Base-by-base conservation (phyloP, 2,888 invertebrate genomes). In the Drosophila nr. fundita region DNA sequence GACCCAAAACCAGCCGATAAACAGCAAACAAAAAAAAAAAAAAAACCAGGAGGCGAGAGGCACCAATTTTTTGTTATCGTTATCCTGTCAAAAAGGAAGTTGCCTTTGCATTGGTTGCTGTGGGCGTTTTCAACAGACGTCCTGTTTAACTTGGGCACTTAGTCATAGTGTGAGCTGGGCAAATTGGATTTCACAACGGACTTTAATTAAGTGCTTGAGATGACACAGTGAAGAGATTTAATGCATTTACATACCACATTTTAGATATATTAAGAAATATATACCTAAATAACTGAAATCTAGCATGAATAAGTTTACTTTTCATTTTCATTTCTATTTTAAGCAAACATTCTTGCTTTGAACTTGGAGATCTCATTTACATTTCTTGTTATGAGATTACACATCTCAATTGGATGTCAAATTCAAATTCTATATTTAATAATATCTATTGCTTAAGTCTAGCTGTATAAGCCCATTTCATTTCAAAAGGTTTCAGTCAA, bases 61-160 rank as follows among this genome's bases (percentile, higher is more conserved):
- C 15, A 49, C 29, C 42, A 53, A 50, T 55, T 68, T 60, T 2
- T 52, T 62, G 36, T 49, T 48, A 24, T 62, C 18, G 29, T 61
- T 68, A 34, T 66, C 62, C 61, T 53, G 63, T 64, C 55, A 36
- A 81, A 63, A 63, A 57, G 82, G 73, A 84, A 79, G 70, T 73
- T 60, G 18, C 34, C 30, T 48, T 54, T 36, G 36, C 40, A 5
- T 10, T 13, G 8, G 49, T 55, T 59, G 13, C 15, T 4, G 2
- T 48, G 59, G 57, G 29, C 13, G 27, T 45, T 45, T 2, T 42
- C 54, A 48, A 42, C 48, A 62, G 50, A 40, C 29, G 18, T 68
- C 50, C 68, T 54, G 34, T 24, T 58, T 29, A 24, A 10, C 11
- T 32, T 63, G 48, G 15, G n/a, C 11, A 8, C 15, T 24, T 34